Evolutionary conservation across 2,888 invertebrate species (phyloP).

Genomic region (Trichogramma dendrolimi): DNA sequence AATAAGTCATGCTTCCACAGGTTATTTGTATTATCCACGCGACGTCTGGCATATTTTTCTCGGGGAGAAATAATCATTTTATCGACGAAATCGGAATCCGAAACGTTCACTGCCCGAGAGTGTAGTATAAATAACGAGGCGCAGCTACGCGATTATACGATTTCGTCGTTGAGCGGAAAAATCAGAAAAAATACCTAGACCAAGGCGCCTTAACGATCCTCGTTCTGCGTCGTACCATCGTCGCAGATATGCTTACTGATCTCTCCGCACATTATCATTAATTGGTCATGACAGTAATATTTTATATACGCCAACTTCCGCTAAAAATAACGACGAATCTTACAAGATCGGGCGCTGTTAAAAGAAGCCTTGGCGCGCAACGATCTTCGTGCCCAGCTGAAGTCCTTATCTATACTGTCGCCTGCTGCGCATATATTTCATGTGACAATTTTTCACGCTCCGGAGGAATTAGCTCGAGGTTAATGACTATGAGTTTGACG

Average conservation of each 20-base stretch:
- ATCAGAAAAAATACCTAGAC: too few relatives aligned
- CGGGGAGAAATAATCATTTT: background rate
- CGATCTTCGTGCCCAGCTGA: slow-evolving; percentile 31
- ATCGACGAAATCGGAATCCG: slow-evolving; percentile 18
- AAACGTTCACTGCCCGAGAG: slow-evolving; percentile 32
- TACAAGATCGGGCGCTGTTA: slow-evolving; percentile 5
- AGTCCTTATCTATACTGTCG: too few relatives aligned
- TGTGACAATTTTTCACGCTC: too few relatives aligned
- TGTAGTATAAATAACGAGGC: background rate
- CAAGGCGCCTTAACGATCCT: too few relatives aligned
- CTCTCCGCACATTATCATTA: slow-evolving; percentile 40
- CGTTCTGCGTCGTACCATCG: too few relatives aligned
- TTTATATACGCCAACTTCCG: slow-evolving; percentile 28
- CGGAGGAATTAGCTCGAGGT: too few relatives aligned
- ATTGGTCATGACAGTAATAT: slow-evolving; percentile 32
- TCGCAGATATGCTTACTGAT: background rate
- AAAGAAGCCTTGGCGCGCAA: slow-evolving; percentile 29
- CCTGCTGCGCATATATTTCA: too few relatives aligned
- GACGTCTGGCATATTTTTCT: slow-evolving; percentile 1
- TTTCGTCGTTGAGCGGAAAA: too few relatives aligned
- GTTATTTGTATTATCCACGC: slow-evolving; percentile 3
- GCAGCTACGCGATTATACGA: too few relatives aligned
- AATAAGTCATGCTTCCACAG: slow-evolving; percentile 21
- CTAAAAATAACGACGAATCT: slow-evolving; percentile 25
- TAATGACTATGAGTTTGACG: too few relatives aligned